Evolutionary conservation across 2,113 vertebrate species (phyloP), one percentile per base, ranked within the genome.

Genomic region (Caranx melampygus): DNA sequence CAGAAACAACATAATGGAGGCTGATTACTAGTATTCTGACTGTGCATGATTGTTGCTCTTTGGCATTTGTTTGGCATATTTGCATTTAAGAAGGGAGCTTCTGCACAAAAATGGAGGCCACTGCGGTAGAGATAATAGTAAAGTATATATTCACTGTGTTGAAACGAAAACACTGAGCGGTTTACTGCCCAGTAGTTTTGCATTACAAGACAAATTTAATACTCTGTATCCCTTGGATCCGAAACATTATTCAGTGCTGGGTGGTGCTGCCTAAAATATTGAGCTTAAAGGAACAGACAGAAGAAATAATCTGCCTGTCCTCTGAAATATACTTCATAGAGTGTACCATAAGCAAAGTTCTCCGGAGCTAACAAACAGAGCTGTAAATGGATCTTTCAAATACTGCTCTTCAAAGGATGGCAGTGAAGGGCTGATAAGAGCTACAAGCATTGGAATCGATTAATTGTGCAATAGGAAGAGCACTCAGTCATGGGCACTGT

Each of bases 401-500:
- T 69, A 72, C 66, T 68, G 82, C 87, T 85, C 79, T 78, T 84
- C 34, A 91, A 90, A 88, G 82, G 85, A 88, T 86, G 81, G 44
- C 77, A 90, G 88, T 87, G 82, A 75, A 86, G 71, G 64, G 80
- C 88, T 75, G 91, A 93, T 92, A 90, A 91, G 78, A 89, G 90
- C 89, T 82, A 75, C 86, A 85, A 85, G 75, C 88, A 73, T 37
- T 88, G 87, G 81, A 87, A 91, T 84, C 88, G 91, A 92, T 93
- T 90, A 92, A 92, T 92, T 67, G 88, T 78, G 89, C 76, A 86
- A 90, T 67, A 85, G 88, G 86, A 87, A 90, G 88, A 87, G 87
- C 90, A 91, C 91, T 92, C 90, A 88, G 85, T 91, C 87, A 80
- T 81, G 85, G 85, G 84, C 85, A 45, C 90, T 94, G 92, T 92